phyloP scores from a whole-genome alignment of 2,113 vertebrate species.

The Benitochromis conjunctus region DNA sequence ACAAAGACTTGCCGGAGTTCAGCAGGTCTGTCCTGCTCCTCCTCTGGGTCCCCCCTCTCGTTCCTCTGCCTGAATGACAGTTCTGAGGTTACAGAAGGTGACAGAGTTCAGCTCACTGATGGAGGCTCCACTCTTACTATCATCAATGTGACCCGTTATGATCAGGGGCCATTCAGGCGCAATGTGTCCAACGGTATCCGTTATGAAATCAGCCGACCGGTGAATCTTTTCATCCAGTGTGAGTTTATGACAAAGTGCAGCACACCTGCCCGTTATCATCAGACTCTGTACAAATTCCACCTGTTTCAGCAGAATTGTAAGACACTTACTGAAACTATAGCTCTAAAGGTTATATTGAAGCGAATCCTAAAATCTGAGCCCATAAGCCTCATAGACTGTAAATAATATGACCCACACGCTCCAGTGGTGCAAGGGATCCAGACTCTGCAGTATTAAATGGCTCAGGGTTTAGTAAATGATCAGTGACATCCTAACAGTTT shows the following conservation, averaged over 20 bases:
- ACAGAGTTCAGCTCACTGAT: conserved; percentile 33
- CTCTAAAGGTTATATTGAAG: neutral
- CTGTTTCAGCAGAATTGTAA: neutral
- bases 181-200: conserved; percentile 34
- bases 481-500: neutral
- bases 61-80: conserved; percentile 40
- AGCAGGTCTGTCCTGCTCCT: conserved; percentile 13
- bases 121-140: conserved; percentile 39
- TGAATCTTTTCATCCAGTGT: conserved; percentile 51
- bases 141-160: conserved; percentile 36
- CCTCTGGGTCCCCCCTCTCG: conserved; percentile 35
- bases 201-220: conserved; percentile 17
- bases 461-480: neutral
- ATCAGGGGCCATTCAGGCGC: conserved; percentile 47
- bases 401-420: neutral
- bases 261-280: neutral
- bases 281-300: neutral
- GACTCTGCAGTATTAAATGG: neutral
- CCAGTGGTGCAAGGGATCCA: neutral
- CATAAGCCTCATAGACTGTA: neutral
- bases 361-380: neutral
- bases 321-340: neutral
- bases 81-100: conserved; percentile 20
- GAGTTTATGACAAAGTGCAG: neutral
- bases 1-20: conserved; percentile 47